These are phyloP conservation scores for Gerris lacustris DNA, from an alignment of 2,888 invertebrate species.

Conservation along the genomic window DNA sequence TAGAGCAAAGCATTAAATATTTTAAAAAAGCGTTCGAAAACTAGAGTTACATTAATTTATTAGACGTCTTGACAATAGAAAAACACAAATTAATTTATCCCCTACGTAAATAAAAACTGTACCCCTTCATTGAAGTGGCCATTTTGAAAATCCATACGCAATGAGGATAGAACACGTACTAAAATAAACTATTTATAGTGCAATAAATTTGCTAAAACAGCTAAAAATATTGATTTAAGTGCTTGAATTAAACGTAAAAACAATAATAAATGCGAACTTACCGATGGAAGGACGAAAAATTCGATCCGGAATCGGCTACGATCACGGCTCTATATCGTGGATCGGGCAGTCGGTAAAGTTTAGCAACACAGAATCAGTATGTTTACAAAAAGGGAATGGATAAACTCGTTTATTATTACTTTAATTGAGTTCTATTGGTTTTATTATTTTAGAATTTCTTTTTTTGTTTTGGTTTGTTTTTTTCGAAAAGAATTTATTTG, in stretches of 20 bases:
- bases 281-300: not conserved
- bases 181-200: not conserved
- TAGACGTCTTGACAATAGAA: too few relatives aligned
- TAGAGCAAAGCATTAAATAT: too few relatives aligned
- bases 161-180: not conserved
- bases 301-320: too few relatives aligned
- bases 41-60: too few relatives aligned
- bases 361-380: not conserved
- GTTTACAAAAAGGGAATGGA: not conserved
- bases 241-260: not conserved
- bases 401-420: not conserved
- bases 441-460: not conserved
- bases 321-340: not conserved
- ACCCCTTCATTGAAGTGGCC: not conserved
- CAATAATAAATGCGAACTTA: not conserved
- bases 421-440: not conserved
- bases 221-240: not conserved
- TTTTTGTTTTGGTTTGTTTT: not conserved
- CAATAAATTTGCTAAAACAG: not conserved
- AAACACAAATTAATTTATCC: too few relatives aligned
- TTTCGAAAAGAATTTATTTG: not conserved
- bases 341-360: not conserved
- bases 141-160: slow-evolving; percentile 3
- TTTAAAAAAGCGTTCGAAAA: too few relatives aligned
- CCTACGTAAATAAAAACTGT: not conserved